Conservation (phyloP, 2,113 vertebrate genomes). For the Geothlypis trichas region DNA sequence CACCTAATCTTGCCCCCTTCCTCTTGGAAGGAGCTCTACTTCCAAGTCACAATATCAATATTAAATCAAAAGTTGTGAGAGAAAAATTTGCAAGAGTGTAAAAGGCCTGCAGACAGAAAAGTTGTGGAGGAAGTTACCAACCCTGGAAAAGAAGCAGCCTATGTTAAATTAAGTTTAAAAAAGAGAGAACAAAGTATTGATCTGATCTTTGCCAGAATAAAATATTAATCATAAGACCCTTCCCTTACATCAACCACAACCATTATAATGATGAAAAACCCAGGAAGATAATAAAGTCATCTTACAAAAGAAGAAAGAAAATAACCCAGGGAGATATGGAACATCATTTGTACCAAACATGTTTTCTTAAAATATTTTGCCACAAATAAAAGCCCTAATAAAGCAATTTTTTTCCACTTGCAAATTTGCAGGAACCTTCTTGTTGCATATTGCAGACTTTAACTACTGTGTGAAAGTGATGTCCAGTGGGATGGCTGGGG, state of each 20-base stretch:
- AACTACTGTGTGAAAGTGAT: neutral
- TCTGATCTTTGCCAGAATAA: constrained; percentile 35
- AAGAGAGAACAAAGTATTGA: neutral
- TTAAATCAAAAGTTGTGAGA: neutral
- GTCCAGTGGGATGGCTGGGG: neutral
- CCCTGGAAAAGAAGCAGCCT: neutral
- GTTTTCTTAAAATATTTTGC: neutral
- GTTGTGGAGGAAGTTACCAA: neutral
- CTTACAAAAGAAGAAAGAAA: constrained; percentile 11
- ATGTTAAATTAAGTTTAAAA: neutral
- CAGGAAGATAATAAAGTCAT: neutral
- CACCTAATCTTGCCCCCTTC: neutral
- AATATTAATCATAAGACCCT: constrained; percentile 22
- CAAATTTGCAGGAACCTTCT: neutral
- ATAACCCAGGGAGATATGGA: neutral
- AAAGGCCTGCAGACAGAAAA: neutral
- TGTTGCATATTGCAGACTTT: neutral
- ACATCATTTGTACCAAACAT: neutral
- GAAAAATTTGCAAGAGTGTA: neutral
- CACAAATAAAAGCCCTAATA: neutral
- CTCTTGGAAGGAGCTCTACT: neutral
- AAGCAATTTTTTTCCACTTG: neutral
- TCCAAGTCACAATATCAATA: neutral
- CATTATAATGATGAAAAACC: neutral
- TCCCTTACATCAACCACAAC: neutral